These are phyloP conservation scores for Leucosticte australis DNA, from an alignment of 2,113 vertebrate species.

Conservation along the genomic window DNA sequence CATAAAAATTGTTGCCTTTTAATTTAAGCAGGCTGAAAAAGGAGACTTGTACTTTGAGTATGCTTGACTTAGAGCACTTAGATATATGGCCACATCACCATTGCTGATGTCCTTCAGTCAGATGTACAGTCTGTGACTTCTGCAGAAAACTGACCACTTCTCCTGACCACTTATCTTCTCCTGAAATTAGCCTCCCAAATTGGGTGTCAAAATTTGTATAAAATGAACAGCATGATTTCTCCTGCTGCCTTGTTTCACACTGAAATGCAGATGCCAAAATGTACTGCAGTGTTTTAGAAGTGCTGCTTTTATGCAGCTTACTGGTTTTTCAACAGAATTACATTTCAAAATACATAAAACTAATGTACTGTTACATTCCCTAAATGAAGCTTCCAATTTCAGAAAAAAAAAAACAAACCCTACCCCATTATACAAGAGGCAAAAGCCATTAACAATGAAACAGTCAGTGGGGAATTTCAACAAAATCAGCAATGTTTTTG, in stretches of 20 bases:
- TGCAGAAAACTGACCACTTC: neutral
- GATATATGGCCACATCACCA: neutral
- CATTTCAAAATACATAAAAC: neutral
- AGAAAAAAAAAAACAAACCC: neutral
- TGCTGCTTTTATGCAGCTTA: neutral
- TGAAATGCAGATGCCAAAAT: neutral
- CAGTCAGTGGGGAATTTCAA: neutral
- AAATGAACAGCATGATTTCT: neutral
- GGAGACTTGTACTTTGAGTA: neutral
- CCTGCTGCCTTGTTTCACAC: neutral
- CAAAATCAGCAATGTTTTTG: conserved; percentile 27
- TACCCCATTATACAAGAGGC: neutral
- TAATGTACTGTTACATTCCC: neutral
- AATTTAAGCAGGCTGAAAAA: neutral
- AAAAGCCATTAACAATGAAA: neutral
- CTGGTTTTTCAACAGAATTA: neutral
- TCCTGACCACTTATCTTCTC: neutral
- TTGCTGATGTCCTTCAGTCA: neutral
- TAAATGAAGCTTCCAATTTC: neutral
- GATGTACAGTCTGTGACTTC: neutral
- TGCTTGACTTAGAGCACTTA: neutral
- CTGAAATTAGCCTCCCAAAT: neutral
- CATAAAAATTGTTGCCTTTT: neutral
- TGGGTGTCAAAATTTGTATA: neutral
- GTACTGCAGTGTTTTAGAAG: neutral